Conservation (phyloP, 53 echinoderm and acorn worm species). For the Temnopleurus reevesii region DNA sequence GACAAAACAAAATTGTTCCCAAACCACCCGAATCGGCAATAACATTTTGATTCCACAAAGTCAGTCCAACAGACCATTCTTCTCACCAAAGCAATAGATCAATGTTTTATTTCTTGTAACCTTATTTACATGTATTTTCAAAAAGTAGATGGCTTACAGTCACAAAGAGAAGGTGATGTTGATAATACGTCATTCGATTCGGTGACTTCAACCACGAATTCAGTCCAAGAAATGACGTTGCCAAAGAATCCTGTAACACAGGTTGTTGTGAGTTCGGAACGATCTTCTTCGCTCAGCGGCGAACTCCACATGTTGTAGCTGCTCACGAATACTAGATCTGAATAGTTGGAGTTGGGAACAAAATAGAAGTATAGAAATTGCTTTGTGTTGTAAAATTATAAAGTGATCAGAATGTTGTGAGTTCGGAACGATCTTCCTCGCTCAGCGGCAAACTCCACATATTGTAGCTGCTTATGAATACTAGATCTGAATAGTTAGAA, state of each 20-base stretch:
- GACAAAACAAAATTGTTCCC: no score
- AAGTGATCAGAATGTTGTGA: no score
- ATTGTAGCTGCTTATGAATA: slow-evolving; percentile 35
- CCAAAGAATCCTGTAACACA: slow-evolving; percentile 5
- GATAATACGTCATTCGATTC: neutral
- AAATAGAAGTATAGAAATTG: no score
- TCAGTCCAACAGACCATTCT: no score
- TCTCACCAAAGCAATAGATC: no score
- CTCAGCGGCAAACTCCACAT: neutral
- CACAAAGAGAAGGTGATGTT: slow-evolving; percentile 21
- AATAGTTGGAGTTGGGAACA: no score
- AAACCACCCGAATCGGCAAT: no score
- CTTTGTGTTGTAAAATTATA: no score
- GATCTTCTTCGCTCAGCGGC: neutral
- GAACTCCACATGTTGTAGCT: slow-evolving; percentile 33
- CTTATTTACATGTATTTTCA: no score
- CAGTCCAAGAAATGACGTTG: slow-evolving; percentile 41
- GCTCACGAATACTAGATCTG: slow-evolving; percentile 28
- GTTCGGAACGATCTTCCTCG: neutral
- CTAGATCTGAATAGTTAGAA: neutral
- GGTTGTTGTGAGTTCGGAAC: neutral
- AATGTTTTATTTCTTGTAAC: no score
- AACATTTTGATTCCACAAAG: no score
- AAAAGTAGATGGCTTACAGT: neutral
- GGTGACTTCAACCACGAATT: slow-evolving; percentile 24